Percentiles rank a stretch among this genome's conserved stretches.
Conservation (phyloP, 2,113 vertebrate genomes). For the Sigmodon hispidus region DNA sequence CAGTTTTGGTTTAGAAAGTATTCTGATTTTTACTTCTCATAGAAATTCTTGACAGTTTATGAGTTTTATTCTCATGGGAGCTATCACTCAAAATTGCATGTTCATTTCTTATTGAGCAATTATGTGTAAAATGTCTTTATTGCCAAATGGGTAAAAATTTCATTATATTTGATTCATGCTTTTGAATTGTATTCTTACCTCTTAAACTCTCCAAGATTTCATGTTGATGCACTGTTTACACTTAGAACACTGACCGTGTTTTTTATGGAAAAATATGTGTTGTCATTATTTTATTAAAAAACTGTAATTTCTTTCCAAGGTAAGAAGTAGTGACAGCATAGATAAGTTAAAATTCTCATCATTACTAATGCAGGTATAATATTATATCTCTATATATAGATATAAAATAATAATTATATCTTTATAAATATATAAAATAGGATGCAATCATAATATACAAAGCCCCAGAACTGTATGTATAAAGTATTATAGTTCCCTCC, state of each 20-base stretch:
- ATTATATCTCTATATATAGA: too few species aligned
- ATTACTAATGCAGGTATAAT: neutral
- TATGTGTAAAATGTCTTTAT: neutral
- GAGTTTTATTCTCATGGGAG: neutral
- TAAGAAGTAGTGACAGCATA: neutral
- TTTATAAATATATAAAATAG: too few species aligned
- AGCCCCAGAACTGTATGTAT: neutral
- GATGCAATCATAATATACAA: too few species aligned
- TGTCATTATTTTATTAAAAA: neutral
- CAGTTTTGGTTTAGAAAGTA: neutral
- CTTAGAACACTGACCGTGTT: neutral
- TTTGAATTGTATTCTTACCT: constrained; percentile 20
- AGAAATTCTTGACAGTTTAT: neutral
- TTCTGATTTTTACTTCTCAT: neutral
- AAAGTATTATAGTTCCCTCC: neutral
- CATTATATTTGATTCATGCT: neutral
- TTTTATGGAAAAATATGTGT: neutral
- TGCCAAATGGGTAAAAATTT: neutral
- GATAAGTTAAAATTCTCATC: neutral
- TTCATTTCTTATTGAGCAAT: neutral
- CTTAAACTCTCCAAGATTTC: neutral
- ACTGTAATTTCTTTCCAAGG: neutral
- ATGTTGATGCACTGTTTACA: neutral
- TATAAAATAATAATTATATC: too few species aligned
- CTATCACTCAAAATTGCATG: neutral